Base-by-base conservation (phyloP, 2,797 vertebrate species). In the Varecia variegata region DNA sequence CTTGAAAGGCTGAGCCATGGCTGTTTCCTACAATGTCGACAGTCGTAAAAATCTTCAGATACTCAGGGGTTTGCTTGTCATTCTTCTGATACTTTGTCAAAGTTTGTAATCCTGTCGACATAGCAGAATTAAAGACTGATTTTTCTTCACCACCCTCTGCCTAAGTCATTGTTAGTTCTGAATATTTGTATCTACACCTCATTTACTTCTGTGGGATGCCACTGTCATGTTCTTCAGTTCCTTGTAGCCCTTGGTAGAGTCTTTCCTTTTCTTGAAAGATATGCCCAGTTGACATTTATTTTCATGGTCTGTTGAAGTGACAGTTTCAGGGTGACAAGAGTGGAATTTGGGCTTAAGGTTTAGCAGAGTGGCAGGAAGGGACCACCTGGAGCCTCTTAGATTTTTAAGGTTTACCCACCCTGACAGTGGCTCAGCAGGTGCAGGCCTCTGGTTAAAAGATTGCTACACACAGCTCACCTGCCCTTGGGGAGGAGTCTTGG, bases 1-100 rank as follows among this genome's bases (percentile, higher is more conserved):
- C 15, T 87, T 14, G 91, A 65, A 87, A 67, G 1, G 30, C 32
- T 35, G 76, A 97, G 95, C 90, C 94, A 71, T 89, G 25, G 82
- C 84, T 20, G 0, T 83, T 92, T 88, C 70, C 71, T 38, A 35
- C 32, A 32, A 40, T 47, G 92, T 92, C 38, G n/a, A 21, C 56
- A 52, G n/a, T 89, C 68, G 92, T 86, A 65, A 23, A 79, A 90
- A 0, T 82, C 58, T 15, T 96, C 84, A 90, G 60, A 2, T 58
- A n/a, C 60, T 35, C 2, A 7, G 12, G 84, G 84, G 30, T 2
- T 17, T 0, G 6, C 0, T 21, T 56, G 8, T 76, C 9, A 3
- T 68, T 74, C 65, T n/a, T 89, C 27, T 65, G 1, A 8, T 18
- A 30, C 60, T 71, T n/a, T 70, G 80, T 45, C 50, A 40, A 14